These are phyloP conservation scores for Temnothorax nylanderi DNA, from an alignment of 1,140 invertebrate genomes.

Conservation along the genomic window DNA sequence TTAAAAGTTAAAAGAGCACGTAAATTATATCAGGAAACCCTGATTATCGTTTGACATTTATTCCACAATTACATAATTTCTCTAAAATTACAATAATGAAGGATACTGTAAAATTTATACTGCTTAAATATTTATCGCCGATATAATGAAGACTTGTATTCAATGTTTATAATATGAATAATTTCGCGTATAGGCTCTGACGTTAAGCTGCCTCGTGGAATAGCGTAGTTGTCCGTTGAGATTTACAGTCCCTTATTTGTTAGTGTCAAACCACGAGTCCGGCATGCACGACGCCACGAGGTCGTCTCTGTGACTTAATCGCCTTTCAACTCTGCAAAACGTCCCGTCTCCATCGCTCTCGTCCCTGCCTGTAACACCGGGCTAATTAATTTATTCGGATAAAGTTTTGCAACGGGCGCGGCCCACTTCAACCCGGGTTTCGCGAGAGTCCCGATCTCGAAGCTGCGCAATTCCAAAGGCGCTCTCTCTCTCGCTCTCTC, in stretches of 20 bases:
- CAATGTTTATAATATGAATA: not conserved
- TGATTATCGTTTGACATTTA: not conserved
- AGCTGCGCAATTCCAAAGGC: constrained; percentile 27
- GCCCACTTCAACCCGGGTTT: not conserved
- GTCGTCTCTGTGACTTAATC: constrained; percentile 55
- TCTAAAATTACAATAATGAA: not conserved
- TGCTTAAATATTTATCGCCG: not conserved
- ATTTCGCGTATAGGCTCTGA: not conserved
- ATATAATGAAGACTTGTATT: constrained; percentile 1
- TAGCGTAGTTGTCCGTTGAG: not conserved
- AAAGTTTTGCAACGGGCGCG: constrained; percentile 47
- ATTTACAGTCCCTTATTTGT: constrained; percentile 57
- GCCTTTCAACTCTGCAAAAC: constrained; percentile 29
- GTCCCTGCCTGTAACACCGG: constrained; percentile 21
- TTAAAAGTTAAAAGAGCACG: not conserved
- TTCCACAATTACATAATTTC: not conserved
- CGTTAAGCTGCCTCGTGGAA: not conserved
- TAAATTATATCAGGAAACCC: not conserved
- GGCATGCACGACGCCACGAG: not conserved
- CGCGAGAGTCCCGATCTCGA: constrained; percentile 8
- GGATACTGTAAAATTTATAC: not conserved
- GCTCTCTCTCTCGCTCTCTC: constrained; percentile 3
- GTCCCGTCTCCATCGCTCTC: not conserved
- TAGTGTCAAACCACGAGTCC: constrained; percentile 11
- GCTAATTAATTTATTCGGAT: constrained; percentile 67